These are phyloP conservation scores for Dryococelus australis DNA, from an alignment of 2,888 invertebrate species.

Conservation along the genomic window DNA sequence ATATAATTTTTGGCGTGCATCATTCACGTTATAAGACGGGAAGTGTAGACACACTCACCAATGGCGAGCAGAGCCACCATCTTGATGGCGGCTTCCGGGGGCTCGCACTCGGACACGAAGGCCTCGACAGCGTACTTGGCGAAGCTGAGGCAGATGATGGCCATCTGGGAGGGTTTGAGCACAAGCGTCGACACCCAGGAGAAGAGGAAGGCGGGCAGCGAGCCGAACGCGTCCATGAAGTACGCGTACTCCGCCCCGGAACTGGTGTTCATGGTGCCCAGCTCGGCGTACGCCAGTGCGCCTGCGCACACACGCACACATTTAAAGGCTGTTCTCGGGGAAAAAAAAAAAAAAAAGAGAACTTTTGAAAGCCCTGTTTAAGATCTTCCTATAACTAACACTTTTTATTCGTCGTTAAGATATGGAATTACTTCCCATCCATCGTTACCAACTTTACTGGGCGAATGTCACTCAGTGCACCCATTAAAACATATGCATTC, in stretches of 20 bases:
- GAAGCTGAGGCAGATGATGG: conserved; percentile 91
- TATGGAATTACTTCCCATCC: too few species aligned
- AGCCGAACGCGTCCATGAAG: conserved; percentile 94
- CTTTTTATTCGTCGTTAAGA: too few species aligned
- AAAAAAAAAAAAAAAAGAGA: background rate
- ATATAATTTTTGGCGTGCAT: too few species aligned
- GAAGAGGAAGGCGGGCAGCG: conserved; percentile 89
- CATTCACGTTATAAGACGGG: too few species aligned
- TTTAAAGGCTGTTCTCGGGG: too few species aligned
- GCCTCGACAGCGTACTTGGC: conserved; percentile 94
- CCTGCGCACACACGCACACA: conserved; percentile 64
- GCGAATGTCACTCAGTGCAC: too few species aligned
- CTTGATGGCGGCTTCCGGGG: conserved; percentile 83
- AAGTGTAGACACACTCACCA: conserved; percentile 68
- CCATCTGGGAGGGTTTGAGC: conserved; percentile 92
- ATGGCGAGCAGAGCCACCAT: conserved; percentile 88
- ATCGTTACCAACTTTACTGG: too few species aligned
- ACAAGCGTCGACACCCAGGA: conserved; percentile 94
- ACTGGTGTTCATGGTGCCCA: conserved; percentile 95
- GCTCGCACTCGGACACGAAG: conserved; percentile 85
- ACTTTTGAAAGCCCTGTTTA: too few species aligned
- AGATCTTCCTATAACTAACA: too few species aligned
- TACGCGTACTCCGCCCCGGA: conserved; percentile 96
- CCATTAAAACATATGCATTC: too few species aligned
- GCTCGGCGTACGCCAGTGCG: conserved; percentile 91